These are phyloP conservation scores for Cephus runcator DNA, from an alignment of 2,888 invertebrate species.

Conservation along the genomic window DNA sequence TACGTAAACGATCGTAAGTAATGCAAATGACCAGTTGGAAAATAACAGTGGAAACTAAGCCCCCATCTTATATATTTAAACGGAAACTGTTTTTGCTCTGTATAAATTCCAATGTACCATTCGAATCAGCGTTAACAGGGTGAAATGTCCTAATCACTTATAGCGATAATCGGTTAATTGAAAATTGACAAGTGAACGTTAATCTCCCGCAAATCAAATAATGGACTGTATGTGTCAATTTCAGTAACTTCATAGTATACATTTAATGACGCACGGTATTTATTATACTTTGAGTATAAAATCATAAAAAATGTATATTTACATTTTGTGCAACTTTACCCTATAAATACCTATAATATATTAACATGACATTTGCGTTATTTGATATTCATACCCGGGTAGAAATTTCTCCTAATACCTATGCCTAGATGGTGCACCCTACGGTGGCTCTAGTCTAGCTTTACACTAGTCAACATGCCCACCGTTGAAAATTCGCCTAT, in stretches of 20 bases:
- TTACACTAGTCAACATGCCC: too few relatives aligned
- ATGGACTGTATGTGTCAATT: background rate
- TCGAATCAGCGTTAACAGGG: background rate
- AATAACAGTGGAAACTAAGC: background rate
- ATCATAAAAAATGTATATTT: background rate
- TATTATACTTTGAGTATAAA: too few relatives aligned
- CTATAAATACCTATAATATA: background rate
- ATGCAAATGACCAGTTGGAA: background rate
- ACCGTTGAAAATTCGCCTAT: too few relatives aligned
- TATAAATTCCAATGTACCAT: background rate
- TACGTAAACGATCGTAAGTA: background rate
- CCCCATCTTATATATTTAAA: background rate
- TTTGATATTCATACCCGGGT: background rate
- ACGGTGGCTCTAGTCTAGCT: too few relatives aligned
- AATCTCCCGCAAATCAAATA: background rate
- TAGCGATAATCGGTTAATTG: background rate
- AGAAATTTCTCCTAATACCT: too few relatives aligned
- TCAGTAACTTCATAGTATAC: background rate
- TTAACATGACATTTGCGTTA: background rate
- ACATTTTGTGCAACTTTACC: background rate
- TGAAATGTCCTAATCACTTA: background rate
- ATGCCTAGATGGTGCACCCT: too few relatives aligned
- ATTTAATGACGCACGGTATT: background rate
- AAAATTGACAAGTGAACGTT: background rate
- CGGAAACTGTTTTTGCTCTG: background rate